A percentile compares a stretch with the other conserved stretches of the same genome.
These are phyloP conservation scores for Calcarius lapponicus DNA, from an alignment of 2,797 vertebrate genomes.

Conservation along the genomic window DNA sequence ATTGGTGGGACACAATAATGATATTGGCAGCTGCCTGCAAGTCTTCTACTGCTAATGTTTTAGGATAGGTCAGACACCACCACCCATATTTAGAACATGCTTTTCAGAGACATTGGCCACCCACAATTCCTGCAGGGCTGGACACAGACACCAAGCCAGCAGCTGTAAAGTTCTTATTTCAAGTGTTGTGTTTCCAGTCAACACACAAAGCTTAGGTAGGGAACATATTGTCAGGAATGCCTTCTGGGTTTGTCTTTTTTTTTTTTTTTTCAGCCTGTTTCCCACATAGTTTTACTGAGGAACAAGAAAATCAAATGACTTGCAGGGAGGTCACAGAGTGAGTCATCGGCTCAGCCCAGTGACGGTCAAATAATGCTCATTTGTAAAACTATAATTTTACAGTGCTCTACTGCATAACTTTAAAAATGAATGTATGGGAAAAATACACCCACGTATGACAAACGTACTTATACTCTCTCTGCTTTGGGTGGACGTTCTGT, in stretches of 20 bases:
- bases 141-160: constrained; percentile 19
- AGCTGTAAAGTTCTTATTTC: constrained; percentile 38
- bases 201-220: constrained; percentile 32
- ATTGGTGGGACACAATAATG: not conserved
- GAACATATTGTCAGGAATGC: constrained; percentile 26
- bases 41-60: constrained; percentile 12
- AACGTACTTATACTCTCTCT: constrained; percentile 64
- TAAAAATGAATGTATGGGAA: constrained; percentile 75
- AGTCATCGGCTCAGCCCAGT: constrained; percentile 68
- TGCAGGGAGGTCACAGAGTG: constrained; percentile 58
- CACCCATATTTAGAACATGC: constrained; percentile 41
- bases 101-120: constrained; percentile 56
- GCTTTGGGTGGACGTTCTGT: constrained; percentile 74
- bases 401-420: constrained; percentile 67
- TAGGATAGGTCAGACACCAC: constrained; percentile 37
- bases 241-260: constrained; percentile 1
- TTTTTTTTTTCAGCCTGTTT: not conserved
- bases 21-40: constrained; percentile 19
- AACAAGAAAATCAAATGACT: constrained; percentile 60
- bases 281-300: constrained; percentile 9
- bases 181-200: constrained; percentile 27
- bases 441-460: constrained; percentile 79
- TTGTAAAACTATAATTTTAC: constrained; percentile 76
- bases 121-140: constrained; percentile 42
- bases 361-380: constrained; percentile 68